Evolutionary conservation across 1,140 invertebrate species (phyloP).

Genomic region (Asbolus verrucosus): DNA sequence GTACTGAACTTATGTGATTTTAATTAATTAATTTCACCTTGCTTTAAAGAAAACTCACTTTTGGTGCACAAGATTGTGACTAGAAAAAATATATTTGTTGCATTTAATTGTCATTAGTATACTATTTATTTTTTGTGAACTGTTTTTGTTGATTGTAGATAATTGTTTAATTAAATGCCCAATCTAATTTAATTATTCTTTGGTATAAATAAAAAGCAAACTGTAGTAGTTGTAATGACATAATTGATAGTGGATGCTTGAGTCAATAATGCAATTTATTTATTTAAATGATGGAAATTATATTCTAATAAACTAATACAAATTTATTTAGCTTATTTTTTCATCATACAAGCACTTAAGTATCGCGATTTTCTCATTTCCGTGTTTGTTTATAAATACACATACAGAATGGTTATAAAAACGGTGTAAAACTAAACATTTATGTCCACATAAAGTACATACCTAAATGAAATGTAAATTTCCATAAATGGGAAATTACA

Average conservation of each 20-base stretch:
- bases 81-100: constrained; percentile 16
- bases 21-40: neutral
- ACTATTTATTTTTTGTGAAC: neutral
- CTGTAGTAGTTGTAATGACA: constrained; percentile 37
- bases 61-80: constrained; percentile 16
- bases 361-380: no score
- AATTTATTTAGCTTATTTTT: constrained; percentile 16
- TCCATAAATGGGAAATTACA: no score
- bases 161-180: constrained; percentile 16
- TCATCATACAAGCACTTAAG: no score
- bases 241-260: constrained; percentile 60
- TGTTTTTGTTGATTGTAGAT: constrained; percentile 34
- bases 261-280: constrained; percentile 62
- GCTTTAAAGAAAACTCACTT: neutral
- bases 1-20: constrained; percentile 2
- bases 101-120: constrained; percentile 12
- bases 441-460: no score
- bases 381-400: no score
- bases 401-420: no score
- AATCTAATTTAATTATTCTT: constrained; percentile 10
- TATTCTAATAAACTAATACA: constrained; percentile 63
- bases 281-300: constrained; percentile 62
- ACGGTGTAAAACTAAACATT: no score
- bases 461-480: no score
- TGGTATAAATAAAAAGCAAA: constrained; percentile 25